Base-by-base conservation (phyloP, 2,797 vertebrate genomes). In the Coregonus suidteri region DNA sequence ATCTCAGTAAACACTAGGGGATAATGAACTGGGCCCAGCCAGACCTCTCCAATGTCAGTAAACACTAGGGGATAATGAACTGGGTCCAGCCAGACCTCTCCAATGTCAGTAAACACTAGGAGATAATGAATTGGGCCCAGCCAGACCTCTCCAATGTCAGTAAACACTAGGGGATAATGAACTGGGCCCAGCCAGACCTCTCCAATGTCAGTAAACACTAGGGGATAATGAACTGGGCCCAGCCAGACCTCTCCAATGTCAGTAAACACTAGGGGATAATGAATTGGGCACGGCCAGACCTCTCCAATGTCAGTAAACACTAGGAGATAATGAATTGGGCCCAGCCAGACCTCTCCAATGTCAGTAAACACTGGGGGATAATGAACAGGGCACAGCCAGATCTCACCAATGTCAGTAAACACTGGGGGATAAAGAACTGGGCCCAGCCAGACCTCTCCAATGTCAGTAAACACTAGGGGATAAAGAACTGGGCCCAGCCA, bases 401-500 rank as follows among this genome's bases (percentile, higher is more conserved):
- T 85, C 87, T 90, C 87, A 84, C 88, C 88, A 18, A 79, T 86
- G 77, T 92, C 84, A 87, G 81, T 84, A 92, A 62, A 90, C 86
- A 90, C 83, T 81, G 14, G 71, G 82, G 75, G 83, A 90, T 92
- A 91, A 92, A 87, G 86, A 93, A 90, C 84, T 83, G 72, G 88
- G 80, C 89, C 37, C 87, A 85, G 82, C 77, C 88, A 91, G 82
- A 84, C 86, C 87, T 90, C 87, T 84, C 88, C 88, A 18, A 79
- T 86, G 77, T 92, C 84, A 87, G 81, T 84, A 92, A 62, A 90
- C 86, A 90, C 83, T 81, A 15, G 71, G 82, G 75, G 83, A 90
- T 92, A 91, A 92, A 87, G 86, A 93, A 90, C 84, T 83, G 72
- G 88, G 80, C 89, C 37, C 87, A 85, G 82, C 77, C 88, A 91